Evolutionary conservation across 30 jellyfish, hydroid and myxozoan species (phyloP).

Genomic region (Cassiopea andromeda): DNA sequence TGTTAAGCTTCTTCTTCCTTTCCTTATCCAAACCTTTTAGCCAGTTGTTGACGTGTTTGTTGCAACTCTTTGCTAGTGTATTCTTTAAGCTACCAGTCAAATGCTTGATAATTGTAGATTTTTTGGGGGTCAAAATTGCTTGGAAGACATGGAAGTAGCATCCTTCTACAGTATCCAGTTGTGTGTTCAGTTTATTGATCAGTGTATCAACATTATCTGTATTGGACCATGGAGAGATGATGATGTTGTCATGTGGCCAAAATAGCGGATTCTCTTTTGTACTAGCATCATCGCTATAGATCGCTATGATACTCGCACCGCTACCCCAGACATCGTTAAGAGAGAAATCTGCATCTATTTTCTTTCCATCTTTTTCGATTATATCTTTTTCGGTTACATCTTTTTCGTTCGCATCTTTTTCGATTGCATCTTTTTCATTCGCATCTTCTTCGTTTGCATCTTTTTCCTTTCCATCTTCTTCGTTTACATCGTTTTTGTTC

Average conservation of each 20-base stretch:
- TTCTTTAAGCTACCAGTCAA: conserved; percentile 67
- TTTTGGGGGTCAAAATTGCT: conserved; percentile 82
- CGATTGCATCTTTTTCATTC: too few species aligned
- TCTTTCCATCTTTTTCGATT: too few species aligned
- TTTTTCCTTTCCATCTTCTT: too few species aligned
- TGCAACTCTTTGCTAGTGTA: conserved; percentile 43
- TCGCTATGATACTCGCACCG: conserved; percentile 50
- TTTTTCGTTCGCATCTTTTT: too few species aligned
- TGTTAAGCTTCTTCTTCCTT: conserved; percentile 70
- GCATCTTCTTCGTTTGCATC: too few species aligned
- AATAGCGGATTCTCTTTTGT: conserved; percentile 32
- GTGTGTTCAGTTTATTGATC: conserved; percentile 33
- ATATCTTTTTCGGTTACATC: too few species aligned
- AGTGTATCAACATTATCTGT: conserved; percentile 51
- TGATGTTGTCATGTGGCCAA: conserved; percentile 62
- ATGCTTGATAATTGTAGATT: conserved; percentile 65
- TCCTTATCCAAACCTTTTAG: conserved; percentile 39
- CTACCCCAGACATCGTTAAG: conserved; percentile 58
- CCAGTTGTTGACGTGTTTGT: conserved; percentile 68
- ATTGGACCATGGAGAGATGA: conserved; percentile 90
- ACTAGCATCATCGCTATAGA: conserved; percentile 46
- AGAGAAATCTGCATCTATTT: conserved; percentile 27
- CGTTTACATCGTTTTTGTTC: too few species aligned
- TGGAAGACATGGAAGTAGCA: conserved; percentile 77
- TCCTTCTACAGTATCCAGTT: conserved; percentile 47